These are phyloP conservation scores for Agrochola litura DNA, from an alignment of 2,888 invertebrate species.

Conservation along the genomic window DNA sequence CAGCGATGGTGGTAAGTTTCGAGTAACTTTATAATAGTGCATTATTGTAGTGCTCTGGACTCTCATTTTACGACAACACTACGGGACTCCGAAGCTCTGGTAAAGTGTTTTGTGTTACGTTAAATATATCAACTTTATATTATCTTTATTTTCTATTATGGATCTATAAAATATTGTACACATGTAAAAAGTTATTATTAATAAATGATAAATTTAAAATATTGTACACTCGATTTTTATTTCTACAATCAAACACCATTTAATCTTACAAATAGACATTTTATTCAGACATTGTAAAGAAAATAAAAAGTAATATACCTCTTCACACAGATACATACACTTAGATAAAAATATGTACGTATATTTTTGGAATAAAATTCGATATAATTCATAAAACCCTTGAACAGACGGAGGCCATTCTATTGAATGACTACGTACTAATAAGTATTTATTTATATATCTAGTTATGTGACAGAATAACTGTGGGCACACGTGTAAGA, in stretches of 20 bases:
- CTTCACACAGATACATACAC: slow-evolving; percentile 85
- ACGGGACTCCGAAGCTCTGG: slow-evolving; percentile 70
- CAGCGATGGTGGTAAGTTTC: slow-evolving; percentile 84
- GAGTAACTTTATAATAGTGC: slow-evolving; percentile 84
- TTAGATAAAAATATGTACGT: slow-evolving; percentile 88
- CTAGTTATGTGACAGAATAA: slow-evolving; percentile 68
- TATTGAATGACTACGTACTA: slow-evolving; percentile 72
- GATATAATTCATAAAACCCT: slow-evolving; percentile 82
- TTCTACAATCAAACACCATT: slow-evolving; percentile 71
- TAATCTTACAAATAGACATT: slow-evolving; percentile 86
- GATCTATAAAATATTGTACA: slow-evolving; percentile 63
- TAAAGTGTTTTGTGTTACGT: slow-evolving; percentile 73
- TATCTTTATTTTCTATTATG: slow-evolving; percentile 65
- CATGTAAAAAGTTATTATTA: slow-evolving; percentile 68
- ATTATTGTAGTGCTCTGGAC: slow-evolving; percentile 78
- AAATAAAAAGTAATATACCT: slow-evolving; percentile 87
- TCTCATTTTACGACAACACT: slow-evolving; percentile 49
- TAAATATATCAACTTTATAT: slow-evolving; percentile 60
- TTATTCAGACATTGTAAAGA: slow-evolving; percentile 89
- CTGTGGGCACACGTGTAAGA: slow-evolving; percentile 72
- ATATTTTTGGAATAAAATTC: slow-evolving; percentile 86
- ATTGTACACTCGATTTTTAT: slow-evolving; percentile 78
- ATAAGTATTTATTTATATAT: slow-evolving; percentile 60
- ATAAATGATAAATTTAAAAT: slow-evolving; percentile 63
- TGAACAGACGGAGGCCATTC: slow-evolving; percentile 74